These are phyloP conservation scores for Agrypnus murinus DNA, from an alignment of 2,888 invertebrate species.

Conservation along the genomic window DNA sequence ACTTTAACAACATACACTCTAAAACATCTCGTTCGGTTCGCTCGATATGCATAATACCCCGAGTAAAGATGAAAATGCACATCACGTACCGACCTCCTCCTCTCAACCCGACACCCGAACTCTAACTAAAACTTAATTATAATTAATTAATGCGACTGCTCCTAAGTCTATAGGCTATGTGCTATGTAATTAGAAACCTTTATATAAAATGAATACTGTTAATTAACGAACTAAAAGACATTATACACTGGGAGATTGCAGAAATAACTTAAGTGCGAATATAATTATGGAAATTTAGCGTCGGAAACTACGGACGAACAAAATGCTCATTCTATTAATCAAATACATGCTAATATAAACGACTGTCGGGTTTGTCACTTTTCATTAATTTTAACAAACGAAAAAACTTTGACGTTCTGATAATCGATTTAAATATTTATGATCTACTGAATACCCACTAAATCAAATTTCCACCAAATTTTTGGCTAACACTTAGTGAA, in stretches of 20 bases:
- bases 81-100: constrained; percentile 69
- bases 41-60: constrained; percentile 69
- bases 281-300: constrained; percentile 65
- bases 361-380: constrained; percentile 36
- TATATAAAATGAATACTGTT: constrained; percentile 77
- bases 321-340: constrained; percentile 49
- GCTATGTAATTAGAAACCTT: constrained; percentile 76
- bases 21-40: constrained; percentile 45
- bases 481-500: not conserved
- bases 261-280: constrained; percentile 70
- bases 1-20: constrained; percentile 30
- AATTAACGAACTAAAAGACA: constrained; percentile 76
- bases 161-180: constrained; percentile 73
- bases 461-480: constrained; percentile 14
- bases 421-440: constrained; percentile 38
- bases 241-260: constrained; percentile 71
- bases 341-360: constrained; percentile 46
- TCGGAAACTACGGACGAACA: constrained; percentile 48
- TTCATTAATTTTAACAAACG: constrained; percentile 34
- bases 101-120: constrained; percentile 65
- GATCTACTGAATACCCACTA: constrained; percentile 16
- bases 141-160: constrained; percentile 87
- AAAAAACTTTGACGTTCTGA: constrained; percentile 17
- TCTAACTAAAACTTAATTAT: constrained; percentile 87
- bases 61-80: constrained; percentile 69